Evolutionary conservation across 2,113 vertebrate genomes (phyloP), one percentile per base, ranked within the genome.

Genomic region (Neoarius graeffei): DNA sequence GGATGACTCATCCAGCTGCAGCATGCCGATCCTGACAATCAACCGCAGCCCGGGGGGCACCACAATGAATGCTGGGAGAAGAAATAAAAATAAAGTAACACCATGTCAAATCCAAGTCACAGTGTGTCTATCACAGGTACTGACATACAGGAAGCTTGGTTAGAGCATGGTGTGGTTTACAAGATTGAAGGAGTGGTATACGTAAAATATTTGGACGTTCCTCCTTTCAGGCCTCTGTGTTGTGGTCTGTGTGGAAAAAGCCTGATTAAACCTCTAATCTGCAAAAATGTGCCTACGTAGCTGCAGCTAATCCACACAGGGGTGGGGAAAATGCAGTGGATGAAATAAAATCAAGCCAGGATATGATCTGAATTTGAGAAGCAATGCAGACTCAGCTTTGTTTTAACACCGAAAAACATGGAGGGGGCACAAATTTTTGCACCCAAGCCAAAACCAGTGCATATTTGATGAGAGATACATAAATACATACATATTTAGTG

Each of bases 1-100:
- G 17, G 76, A 85, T 87, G 89, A 89, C 64, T 87, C 89, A 87
- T 81, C 57, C 42, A 60, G 27, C 76, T 89, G 83, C 86, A 85
- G 81, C 57, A 76, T 64, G 30, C 80, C 3, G 76, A 64, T 56
- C 77, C 59, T 30, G 52, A 56, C 19, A 74, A 73, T 50, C 76
- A 56, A 56, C 25, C 76, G 2, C 76, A 86, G 73, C 57, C 35
- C 8, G 15, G 59, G 48, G n/a, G 48, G 52, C n/a, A 8, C n/a
- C 54, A 19, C 15, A 9, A 57, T 80, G n/a, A 54, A 79, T 54
- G 10, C 48, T 79, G 50, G 76, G 76, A 56, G 14, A 56, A 56
- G 48, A 80, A 77, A 27, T 6, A 56, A 56, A 79, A 81, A 81
- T 1, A 1, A 59, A 35, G 54, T 19, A 7, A 79, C n/a, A 27